Evolutionary conservation across 2,113 vertebrate genomes (phyloP), one percentile per base, ranked within the genome.

Genomic region (Rhinopomastus cyanomelas): DNA sequence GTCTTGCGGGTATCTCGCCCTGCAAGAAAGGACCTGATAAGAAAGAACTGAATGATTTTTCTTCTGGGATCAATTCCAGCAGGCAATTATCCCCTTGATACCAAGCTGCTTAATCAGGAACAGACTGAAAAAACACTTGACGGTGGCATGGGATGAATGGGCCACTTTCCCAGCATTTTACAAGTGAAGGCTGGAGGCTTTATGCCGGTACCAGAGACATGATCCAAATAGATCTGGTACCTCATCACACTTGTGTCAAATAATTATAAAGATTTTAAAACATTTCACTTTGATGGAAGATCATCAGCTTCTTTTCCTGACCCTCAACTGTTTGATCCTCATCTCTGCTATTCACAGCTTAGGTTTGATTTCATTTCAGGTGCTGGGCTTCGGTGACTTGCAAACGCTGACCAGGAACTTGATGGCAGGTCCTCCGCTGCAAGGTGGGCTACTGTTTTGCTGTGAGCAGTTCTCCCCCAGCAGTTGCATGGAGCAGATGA

Each of bases 71-170:
- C 46, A 57, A 75, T 89, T 96, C 96, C 96, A 96, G 76, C 0
- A 16, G 75, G 85, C 76, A 95, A 95, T 95, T 95, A 96, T 93
- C 82, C 92, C 93, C 93, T 88, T 88, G 89, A 94, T 94, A 89
- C 92, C 84, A 88, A 0, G 0, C 88, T 78, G 84, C 77, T 94
- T 93, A 87, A 94, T 94, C 94, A 92, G 72, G 72, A 93, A 64
- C 61, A 88, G 85, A 56, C 2, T 93, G 89, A 91, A 90, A 91
- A 78, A 95, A 62, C 84, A 76, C 71, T 94, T 85, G 73, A 84
- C 82, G 78, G 95, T 29, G 81, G 74, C 92, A 85, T 77, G 88
- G 20, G 12, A 49, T 72, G 89, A 95, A 94, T 84, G 81, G 76
- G 62, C 76, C 32, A n/a, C 68, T 87, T 95, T 95, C 90, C 86